Evolutionary conservation across 2,113 vertebrate genomes (phyloP).

Genomic region (Lucifuga dentata): DNA sequence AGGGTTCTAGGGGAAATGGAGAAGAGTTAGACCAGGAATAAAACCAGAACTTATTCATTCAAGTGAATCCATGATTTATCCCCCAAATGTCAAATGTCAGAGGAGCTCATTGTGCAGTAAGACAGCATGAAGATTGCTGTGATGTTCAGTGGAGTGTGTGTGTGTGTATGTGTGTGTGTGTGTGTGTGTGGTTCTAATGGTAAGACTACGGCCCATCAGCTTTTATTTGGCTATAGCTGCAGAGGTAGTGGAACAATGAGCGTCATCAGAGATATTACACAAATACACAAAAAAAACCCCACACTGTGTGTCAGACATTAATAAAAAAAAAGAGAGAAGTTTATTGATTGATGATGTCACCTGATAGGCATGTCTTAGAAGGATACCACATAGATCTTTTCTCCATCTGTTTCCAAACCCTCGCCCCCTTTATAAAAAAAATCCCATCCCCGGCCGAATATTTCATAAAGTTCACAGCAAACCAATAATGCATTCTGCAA

Average conservation of each 20-base stretch:
- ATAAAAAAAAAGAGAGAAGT: constrained; percentile 18
- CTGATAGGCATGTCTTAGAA: constrained; percentile 65
- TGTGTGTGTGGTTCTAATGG: constrained; percentile 65
- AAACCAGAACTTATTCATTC: constrained; percentile 73
- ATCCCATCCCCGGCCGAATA: constrained; percentile 59
- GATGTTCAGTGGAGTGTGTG: constrained; percentile 67
- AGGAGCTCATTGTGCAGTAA: constrained; percentile 72
- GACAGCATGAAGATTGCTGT: constrained; percentile 72
- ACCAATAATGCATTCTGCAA: constrained; percentile 77
- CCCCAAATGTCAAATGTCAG: constrained; percentile 77
- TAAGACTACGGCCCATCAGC: constrained; percentile 71
- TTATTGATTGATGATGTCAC: constrained; percentile 81
- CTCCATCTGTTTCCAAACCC: constrained; percentile 66
- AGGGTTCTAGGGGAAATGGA: constrained; percentile 64
- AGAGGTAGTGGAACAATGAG: constrained; percentile 69
- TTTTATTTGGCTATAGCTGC: constrained; percentile 69
- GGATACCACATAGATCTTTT: constrained; percentile 65
- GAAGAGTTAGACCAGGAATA: constrained; percentile 61
- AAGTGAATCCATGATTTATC: constrained; percentile 77
- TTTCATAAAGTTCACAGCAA: constrained; percentile 80
- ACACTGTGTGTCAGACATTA: constrained; percentile 32
- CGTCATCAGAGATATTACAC: constrained; percentile 40
- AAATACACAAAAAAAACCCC: constrained; percentile 21
- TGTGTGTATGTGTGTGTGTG: constrained; percentile 37
- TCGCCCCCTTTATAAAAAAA: constrained; percentile 60